Evolutionary conservation across 2,113 vertebrate species (phyloP).

Genomic region (Halichoeres trimaculatus): DNA sequence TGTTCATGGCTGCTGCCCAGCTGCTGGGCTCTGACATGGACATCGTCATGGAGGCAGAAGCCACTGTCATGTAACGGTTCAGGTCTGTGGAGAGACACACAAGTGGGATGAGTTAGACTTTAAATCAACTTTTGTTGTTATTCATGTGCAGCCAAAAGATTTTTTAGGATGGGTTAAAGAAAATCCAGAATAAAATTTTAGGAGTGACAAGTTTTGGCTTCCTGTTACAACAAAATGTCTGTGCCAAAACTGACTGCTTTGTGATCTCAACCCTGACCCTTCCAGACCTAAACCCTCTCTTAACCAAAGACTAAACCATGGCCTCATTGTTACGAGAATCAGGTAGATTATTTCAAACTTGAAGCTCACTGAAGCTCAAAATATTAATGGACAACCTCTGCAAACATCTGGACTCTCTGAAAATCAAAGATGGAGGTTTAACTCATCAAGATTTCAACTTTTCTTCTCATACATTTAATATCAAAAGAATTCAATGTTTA

Average conservation of each 20-base stretch:
- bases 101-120: constrained; percentile 2
- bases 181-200: constrained; percentile 5
- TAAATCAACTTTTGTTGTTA: background rate
- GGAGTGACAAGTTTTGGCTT: constrained; percentile 1
- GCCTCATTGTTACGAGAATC: too few relatives aligned
- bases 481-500: background rate
- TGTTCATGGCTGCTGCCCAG: constrained; percentile 90
- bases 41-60: constrained; percentile 76
- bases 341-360: too few relatives aligned
- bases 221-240: constrained; percentile 17
- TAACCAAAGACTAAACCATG: too few relatives aligned
- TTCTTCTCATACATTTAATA: background rate
- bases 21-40: constrained; percentile 86
- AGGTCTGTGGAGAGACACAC: background rate
- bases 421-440: too few relatives aligned
- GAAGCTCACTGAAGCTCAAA: constrained; percentile 31
- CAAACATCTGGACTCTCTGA: too few relatives aligned
- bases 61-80: background rate
- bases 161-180: constrained; percentile 12
- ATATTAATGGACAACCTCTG: too few relatives aligned
- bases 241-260: constrained; percentile 4
- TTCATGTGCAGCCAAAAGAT: background rate
- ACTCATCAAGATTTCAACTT: background rate
- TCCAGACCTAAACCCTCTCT: too few relatives aligned
- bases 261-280: constrained; percentile 1